These are phyloP conservation scores for Cricetomys ansorgei DNA, from an alignment of 2,113 vertebrate genomes.

Conservation along the genomic window DNA sequence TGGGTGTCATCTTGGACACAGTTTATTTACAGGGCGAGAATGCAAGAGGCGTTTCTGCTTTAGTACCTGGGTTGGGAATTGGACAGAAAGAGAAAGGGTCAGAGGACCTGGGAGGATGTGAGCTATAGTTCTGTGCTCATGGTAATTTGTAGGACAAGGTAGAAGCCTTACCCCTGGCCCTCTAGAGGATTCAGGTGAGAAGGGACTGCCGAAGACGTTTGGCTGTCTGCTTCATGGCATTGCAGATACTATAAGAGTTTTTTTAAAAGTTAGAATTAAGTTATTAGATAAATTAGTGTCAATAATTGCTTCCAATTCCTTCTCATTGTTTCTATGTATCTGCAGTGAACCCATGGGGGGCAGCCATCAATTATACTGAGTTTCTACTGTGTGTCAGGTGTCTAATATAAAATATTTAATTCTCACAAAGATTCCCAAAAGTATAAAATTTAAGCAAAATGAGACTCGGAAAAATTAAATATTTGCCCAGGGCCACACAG, in stretches of 20 bases:
- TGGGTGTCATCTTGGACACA: not conserved
- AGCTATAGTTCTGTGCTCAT: not conserved
- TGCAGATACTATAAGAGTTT: not conserved
- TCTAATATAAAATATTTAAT: slow-evolving; percentile 12
- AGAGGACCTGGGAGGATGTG: not conserved
- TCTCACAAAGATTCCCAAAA: not conserved
- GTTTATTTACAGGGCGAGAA: not conserved
- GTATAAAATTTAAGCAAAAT: slow-evolving; percentile 4
- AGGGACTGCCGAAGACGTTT: not conserved
- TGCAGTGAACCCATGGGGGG: not conserved
- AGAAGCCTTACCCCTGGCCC: not conserved
- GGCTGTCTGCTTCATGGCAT: not conserved
- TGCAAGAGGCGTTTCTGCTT: not conserved
- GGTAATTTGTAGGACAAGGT: not conserved
- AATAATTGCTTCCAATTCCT: not conserved
- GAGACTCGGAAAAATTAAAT: slow-evolving; percentile 8
- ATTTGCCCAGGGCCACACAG: not conserved
- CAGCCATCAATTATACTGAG: not conserved
- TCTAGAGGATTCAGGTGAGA: not conserved
- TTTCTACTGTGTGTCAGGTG: not conserved
- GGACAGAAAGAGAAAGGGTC: not conserved
- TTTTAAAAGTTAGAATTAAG: not conserved
- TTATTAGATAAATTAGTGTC: not conserved
- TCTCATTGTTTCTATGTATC: slow-evolving; percentile 18
- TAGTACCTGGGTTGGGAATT: not conserved